A percentile compares a stretch with the other conserved stretches of the same genome.
phyloP scores from a whole-genome alignment of 2,113 vertebrate genomes.

The Pseudopipra pipra region DNA sequence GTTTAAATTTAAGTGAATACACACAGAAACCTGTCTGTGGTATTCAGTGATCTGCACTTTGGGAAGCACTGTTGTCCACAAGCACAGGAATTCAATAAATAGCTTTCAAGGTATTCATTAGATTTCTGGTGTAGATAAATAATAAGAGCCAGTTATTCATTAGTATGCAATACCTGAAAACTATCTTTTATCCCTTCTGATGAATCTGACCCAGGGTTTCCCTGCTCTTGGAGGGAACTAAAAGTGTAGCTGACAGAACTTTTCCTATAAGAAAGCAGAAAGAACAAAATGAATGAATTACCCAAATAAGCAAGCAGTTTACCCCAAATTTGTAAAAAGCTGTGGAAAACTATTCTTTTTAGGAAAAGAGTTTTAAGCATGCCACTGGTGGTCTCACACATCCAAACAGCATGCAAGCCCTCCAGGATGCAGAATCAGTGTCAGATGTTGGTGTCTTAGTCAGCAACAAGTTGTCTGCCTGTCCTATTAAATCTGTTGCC shows the following conservation, averaged over 20 bases:
- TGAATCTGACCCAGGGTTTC: constrained; percentile 45
- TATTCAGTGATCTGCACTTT: background rate
- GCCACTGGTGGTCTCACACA: background rate
- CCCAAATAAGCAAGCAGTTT: background rate
- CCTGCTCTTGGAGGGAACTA: background rate
- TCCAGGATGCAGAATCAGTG: background rate
- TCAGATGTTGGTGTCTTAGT: background rate
- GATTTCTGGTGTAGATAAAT: constrained; percentile 20
- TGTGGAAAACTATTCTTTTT: background rate
- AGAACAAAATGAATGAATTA: background rate
- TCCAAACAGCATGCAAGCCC: background rate
- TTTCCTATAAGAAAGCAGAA: background rate
- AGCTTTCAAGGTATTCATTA: constrained; percentile 25
- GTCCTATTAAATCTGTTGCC: background rate
- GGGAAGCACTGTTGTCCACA: background rate
- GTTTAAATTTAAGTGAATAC: background rate
- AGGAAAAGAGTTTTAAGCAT: background rate
- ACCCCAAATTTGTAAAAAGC: background rate
- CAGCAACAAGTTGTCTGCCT: background rate
- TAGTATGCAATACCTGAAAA: constrained; percentile 55
- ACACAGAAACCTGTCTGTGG: background rate
- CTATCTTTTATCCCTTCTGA: constrained; percentile 28
- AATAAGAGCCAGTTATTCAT: constrained; percentile 27
- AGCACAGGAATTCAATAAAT: constrained; percentile 19
- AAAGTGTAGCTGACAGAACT: constrained; percentile 1